Evolutionary conservation across 1,140 invertebrate species (phyloP).

Genomic region (Microplitis mediator): DNA sequence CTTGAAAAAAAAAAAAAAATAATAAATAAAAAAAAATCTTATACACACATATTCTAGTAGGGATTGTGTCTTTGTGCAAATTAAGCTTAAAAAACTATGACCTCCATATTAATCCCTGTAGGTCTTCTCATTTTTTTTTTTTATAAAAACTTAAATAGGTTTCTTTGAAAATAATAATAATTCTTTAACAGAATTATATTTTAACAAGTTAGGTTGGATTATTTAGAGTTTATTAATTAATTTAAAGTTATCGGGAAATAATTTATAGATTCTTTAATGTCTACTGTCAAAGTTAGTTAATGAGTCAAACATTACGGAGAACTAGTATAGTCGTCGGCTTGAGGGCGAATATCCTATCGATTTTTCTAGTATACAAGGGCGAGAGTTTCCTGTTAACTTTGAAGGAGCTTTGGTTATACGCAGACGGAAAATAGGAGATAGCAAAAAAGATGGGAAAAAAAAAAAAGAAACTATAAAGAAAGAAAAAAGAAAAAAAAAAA

Average conservation of each 20-base stretch:
- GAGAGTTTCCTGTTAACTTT: slow-evolving; percentile 24
- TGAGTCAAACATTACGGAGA: slow-evolving; percentile 19
- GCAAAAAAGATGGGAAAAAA: background rate
- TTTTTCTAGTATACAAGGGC: slow-evolving; percentile 8
- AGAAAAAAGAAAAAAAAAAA: background rate
- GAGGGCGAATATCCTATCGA: slow-evolving; percentile 24
- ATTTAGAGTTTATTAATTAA: background rate
- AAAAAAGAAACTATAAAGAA: background rate
- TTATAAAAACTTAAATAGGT: too few species aligned
- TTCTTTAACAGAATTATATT: too few species aligned
- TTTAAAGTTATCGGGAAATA: background rate
- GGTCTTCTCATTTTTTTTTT: too few species aligned
- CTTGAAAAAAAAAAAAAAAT: too few species aligned
- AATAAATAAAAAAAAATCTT: too few species aligned
- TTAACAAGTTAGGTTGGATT: background rate
- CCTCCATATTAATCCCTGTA: too few species aligned
- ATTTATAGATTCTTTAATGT: slow-evolving; percentile 4
- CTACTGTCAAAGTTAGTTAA: slow-evolving; percentile 20
- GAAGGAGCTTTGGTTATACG: slow-evolving; percentile 15
- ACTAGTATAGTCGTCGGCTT: background rate
- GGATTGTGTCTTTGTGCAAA: too few species aligned
- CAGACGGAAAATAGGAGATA: slow-evolving; percentile 11
- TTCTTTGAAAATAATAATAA: too few species aligned
- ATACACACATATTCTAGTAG: too few species aligned
- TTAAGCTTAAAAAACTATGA: too few species aligned